Conservation (phyloP, 2,797 vertebrate species). For the Takifugu rubripes region DNA sequence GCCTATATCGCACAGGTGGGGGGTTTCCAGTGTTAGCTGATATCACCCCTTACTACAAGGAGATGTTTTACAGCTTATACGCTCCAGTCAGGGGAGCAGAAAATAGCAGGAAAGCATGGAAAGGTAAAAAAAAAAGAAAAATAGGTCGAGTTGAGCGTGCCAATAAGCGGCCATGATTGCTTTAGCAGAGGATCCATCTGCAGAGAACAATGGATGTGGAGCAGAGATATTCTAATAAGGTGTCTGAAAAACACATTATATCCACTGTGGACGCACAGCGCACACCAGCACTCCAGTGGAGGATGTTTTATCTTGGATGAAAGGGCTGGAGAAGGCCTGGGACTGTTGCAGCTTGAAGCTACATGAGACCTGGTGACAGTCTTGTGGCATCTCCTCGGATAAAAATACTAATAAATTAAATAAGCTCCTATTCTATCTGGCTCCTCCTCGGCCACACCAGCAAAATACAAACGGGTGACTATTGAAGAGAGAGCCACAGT, state of each 20-base stretch:
- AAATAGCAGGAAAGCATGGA: conserved; percentile 58
- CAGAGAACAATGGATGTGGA: conserved; percentile 57
- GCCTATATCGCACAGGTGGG: conserved; percentile 51
- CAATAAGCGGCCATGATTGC: conserved; percentile 65
- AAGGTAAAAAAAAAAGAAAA: conserved; percentile 32
- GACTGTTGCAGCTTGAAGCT: conserved; percentile 7
- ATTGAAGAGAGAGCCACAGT: too few relatives aligned
- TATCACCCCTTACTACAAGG: conserved; percentile 56
- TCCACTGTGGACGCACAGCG: conserved; percentile 10
- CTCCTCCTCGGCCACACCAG: conserved; percentile 10
- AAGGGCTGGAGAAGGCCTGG: background rate
- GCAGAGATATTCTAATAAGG: conserved; percentile 37
- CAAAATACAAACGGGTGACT: background rate
- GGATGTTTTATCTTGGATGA: conserved; percentile 10
- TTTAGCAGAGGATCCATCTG: conserved; percentile 63
- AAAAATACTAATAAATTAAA: conserved; percentile 8
- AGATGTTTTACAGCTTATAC: conserved; percentile 65
- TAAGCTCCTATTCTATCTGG: conserved; percentile 18
- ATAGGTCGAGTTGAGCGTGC: conserved; percentile 48
- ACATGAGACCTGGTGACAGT: conserved; percentile 9
- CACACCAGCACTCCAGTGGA: background rate
- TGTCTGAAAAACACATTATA: conserved; percentile 46
- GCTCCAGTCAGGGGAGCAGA: conserved; percentile 47
- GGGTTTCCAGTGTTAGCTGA: conserved; percentile 68
- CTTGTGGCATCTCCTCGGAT: conserved; percentile 15